A percentile compares a stretch with the other conserved stretches of the same genome.
These are phyloP conservation scores for Cheilosia scutellata DNA, from an alignment of 2,888 invertebrate species.

Conservation along the genomic window DNA sequence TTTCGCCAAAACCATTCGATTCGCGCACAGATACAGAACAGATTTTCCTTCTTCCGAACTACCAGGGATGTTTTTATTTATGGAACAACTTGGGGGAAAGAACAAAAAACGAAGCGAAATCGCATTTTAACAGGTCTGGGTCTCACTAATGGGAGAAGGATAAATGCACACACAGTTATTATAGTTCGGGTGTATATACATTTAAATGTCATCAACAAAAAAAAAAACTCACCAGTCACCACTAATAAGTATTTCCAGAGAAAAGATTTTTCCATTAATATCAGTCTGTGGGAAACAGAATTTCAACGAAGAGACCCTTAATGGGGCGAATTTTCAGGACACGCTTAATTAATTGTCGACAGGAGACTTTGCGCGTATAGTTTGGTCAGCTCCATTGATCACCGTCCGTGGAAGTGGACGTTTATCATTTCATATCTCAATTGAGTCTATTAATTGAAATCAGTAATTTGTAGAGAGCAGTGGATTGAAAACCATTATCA, in stretches of 20 bases:
- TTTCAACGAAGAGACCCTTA: background rate
- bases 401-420: background rate
- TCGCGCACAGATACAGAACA: conserved; percentile 33
- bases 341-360: conserved; percentile 51
- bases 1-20: conserved; percentile 53
- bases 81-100: background rate
- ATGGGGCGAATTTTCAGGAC: conserved; percentile 41
- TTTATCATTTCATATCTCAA: background rate
- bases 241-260: conserved; percentile 6
- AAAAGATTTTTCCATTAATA: conserved; percentile 15
- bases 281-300: background rate
- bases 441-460: background rate
- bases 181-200: conserved; percentile 10
- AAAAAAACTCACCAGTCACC: conserved; percentile 18
- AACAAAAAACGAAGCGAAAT: conserved; percentile 25
- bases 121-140: conserved; percentile 11
- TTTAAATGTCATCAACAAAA: conserved; percentile 45
- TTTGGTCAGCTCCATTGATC: conserved; percentile 7
- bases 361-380: conserved; percentile 32
- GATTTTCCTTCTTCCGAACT: conserved; percentile 19
- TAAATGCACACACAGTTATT: conserved; percentile 20
- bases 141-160: conserved; percentile 12
- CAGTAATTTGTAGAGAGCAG: conserved; percentile 1
- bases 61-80: conserved; percentile 2
- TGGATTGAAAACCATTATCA: background rate